Conservation (phyloP, 2,797 vertebrate genomes). For the Chrysocyon brachyurus region DNA sequence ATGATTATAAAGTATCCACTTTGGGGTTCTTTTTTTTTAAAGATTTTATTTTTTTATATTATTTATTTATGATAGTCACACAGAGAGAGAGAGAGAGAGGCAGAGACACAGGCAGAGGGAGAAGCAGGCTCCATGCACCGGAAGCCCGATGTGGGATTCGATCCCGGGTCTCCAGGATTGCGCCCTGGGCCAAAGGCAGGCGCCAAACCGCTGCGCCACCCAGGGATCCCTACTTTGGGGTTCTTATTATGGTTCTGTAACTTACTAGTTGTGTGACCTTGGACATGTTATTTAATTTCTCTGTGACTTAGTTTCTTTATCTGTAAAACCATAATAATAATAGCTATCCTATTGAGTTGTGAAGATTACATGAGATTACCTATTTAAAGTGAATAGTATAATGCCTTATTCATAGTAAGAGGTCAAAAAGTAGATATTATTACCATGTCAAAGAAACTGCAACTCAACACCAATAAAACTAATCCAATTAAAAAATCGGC, state of each 20-base stretch:
- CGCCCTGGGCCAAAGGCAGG: too few relatives aligned
- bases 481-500: background rate
- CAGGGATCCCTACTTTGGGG: background rate
- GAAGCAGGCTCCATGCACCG: too few relatives aligned
- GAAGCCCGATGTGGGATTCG: too few relatives aligned
- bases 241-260: background rate
- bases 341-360: background rate
- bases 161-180: too few relatives aligned
- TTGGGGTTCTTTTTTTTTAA: background rate
- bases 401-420: background rate
- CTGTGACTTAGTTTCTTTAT: slow-evolving; percentile 27
- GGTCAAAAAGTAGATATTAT: background rate
- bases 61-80: too few relatives aligned
- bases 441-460: background rate
- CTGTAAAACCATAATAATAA: background rate
- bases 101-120: too few relatives aligned
- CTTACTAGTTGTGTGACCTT: background rate
- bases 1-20: background rate
- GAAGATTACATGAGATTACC: background rate
- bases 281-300: background rate
- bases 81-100: too few relatives aligned
- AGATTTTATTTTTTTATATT: too few relatives aligned
- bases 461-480: background rate
- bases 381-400: background rate
- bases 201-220: too few relatives aligned